phyloP scores from a whole-genome alignment of 37 sponge, comb jelly and placozoan genomes.

The Halichondria panicea region DNA sequence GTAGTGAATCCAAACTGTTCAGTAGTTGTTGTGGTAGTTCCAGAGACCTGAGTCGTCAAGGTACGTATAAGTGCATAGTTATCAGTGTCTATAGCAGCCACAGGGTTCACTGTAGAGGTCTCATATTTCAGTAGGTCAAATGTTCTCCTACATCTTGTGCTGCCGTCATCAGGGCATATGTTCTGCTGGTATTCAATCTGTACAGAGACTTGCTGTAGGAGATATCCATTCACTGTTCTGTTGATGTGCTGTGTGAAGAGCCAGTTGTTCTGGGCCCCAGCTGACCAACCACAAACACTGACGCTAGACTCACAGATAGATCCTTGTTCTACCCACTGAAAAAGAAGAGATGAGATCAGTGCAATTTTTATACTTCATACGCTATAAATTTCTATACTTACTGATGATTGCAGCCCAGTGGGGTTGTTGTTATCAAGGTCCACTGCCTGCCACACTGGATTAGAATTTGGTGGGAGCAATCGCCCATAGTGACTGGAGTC shows the following conservation, averaged over 20 bases:
- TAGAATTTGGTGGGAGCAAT: too few relatives aligned
- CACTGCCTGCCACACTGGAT: too few relatives aligned
- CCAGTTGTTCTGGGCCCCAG: constrained; percentile 27
- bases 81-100: not conserved
- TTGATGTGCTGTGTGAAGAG: constrained; percentile 42
- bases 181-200: constrained; percentile 5
- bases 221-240: constrained; percentile 19
- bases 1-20: not conserved
- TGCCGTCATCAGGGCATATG: not conserved
- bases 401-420: too few relatives aligned
- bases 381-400: too few relatives aligned
- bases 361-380: too few relatives aligned
- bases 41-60: not conserved
- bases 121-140: not conserved
- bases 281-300: constrained; percentile 2
- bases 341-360: too few relatives aligned
- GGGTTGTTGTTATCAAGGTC: too few relatives aligned
- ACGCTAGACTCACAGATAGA: too few relatives aligned
- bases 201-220: constrained; percentile 22
- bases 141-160: not conserved
- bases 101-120: constrained; percentile 13
- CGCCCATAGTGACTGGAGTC: too few relatives aligned
- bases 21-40: not conserved
- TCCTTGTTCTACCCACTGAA: too few relatives aligned
- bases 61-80: constrained; percentile 6